Evolutionary conservation across 2,888 invertebrate species (phyloP).

Genomic region (Sesamia inferens): DNA sequence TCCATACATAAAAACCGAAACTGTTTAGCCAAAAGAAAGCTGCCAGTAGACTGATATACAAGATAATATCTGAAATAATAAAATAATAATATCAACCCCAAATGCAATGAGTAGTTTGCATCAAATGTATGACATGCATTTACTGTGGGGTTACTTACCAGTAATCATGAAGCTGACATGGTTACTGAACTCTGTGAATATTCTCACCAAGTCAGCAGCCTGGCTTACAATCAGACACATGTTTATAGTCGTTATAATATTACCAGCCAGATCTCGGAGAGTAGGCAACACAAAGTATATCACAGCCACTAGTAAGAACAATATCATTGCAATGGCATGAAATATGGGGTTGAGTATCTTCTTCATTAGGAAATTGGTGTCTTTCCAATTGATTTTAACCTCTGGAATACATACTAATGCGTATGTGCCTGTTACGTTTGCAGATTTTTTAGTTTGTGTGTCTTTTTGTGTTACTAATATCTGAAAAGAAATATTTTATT

Average conservation of each 20-base stretch:
- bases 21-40: constrained; percentile 97
- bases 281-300: constrained; percentile 96
- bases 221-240: constrained; percentile 94
- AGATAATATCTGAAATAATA: constrained; percentile 92
- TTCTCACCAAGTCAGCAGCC: constrained; percentile 93
- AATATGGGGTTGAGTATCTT: constrained; percentile 94
- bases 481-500: constrained; percentile 76
- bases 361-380: constrained; percentile 93
- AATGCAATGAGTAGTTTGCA: neutral
- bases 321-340: constrained; percentile 93
- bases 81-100: constrained; percentile 18
- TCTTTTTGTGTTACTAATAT: constrained; percentile 76
- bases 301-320: constrained; percentile 93
- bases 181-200: constrained; percentile 94
- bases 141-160: constrained; percentile 86
- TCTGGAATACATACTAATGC: constrained; percentile 94
- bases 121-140: constrained; percentile 12
- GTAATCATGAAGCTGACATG: constrained; percentile 95
- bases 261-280: constrained; percentile 94
- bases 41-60: constrained; percentile 93
- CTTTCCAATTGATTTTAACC: constrained; percentile 93
- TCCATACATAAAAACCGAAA: constrained; percentile 96
- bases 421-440: constrained; percentile 90
- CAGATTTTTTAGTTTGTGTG: constrained; percentile 75
- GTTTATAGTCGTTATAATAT: constrained; percentile 95